phyloP scores from a whole-genome alignment of 2,797 vertebrate species.

The Carcharodon carcharias region DNA sequence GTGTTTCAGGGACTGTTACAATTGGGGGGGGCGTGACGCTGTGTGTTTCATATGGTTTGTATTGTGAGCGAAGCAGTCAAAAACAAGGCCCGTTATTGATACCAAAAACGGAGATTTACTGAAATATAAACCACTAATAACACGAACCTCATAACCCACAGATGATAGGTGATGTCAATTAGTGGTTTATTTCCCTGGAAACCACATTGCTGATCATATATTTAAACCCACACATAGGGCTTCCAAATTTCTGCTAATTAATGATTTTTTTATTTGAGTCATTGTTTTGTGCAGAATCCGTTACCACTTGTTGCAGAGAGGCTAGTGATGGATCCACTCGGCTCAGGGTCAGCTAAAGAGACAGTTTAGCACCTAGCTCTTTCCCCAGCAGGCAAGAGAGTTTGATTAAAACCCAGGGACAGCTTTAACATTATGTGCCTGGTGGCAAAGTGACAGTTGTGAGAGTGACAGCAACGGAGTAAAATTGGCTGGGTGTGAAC shows the following conservation, averaged over 20 bases:
- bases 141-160: conserved; percentile 4
- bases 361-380: background rate
- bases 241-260: conserved; percentile 13
- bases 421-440: too few species aligned
- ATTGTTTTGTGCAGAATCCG: conserved; percentile 1
- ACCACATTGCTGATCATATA: background rate
- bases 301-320: background rate
- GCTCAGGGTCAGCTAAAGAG: background rate
- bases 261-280: conserved; percentile 23
- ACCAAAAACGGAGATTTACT: conserved; percentile 26
- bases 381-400: too few species aligned
- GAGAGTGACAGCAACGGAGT: too few species aligned
- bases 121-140: background rate
- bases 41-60: too few species aligned
- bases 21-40: background rate
- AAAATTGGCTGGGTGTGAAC: too few species aligned
- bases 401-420: background rate
- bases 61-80: background rate
- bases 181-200: background rate
- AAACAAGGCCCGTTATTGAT: background rate
- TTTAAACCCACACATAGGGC: background rate
- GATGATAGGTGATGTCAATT: conserved; percentile 14
- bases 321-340: background rate
- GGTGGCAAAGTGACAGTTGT: too few species aligned
- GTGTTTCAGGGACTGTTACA: background rate